Evolutionary conservation across 2,113 vertebrate species (phyloP).

Genomic region (Carassius gibelio): DNA sequence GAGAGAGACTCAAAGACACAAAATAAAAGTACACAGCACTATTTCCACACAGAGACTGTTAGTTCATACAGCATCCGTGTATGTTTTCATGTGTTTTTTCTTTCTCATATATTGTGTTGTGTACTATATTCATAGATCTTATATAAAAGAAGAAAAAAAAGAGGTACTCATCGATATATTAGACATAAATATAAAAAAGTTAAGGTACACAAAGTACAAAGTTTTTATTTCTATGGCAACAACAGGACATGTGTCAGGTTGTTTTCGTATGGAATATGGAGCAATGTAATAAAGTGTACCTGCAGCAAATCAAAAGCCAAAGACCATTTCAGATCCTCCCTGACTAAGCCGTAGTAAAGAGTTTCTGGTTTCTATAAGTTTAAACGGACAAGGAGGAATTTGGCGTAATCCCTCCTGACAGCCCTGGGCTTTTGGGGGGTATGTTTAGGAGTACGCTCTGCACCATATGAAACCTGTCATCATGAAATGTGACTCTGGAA

Average conservation of each 20-base stretch:
- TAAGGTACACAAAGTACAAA: constrained; percentile 81
- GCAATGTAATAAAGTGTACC: constrained; percentile 61
- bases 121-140: constrained; percentile 76
- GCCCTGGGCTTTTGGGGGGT: background rate
- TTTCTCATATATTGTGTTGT: constrained; percentile 55
- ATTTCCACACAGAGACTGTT: constrained; percentile 71
- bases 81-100: constrained; percentile 57
- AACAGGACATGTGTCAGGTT: constrained; percentile 70
- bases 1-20: constrained; percentile 72
- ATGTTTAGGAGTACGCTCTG: background rate
- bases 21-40: constrained; percentile 76
- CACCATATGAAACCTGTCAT: constrained; percentile 21
- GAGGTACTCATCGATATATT: constrained; percentile 84
- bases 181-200: constrained; percentile 83
- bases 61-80: constrained; percentile 59
- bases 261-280: constrained; percentile 64
- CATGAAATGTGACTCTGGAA: constrained; percentile 23
- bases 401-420: constrained; percentile 28
- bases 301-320: constrained; percentile 37
- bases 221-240: constrained; percentile 76
- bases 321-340: constrained; percentile 20
- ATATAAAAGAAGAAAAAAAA: constrained; percentile 78
- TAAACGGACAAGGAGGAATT: constrained; percentile 17
- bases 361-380: constrained; percentile 9
- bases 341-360: constrained; percentile 30